Evolutionary conservation across 2,113 vertebrate genomes (phyloP), one percentile per base, ranked within the genome.

Genomic region (Oxyura jamaicensis): DNA sequence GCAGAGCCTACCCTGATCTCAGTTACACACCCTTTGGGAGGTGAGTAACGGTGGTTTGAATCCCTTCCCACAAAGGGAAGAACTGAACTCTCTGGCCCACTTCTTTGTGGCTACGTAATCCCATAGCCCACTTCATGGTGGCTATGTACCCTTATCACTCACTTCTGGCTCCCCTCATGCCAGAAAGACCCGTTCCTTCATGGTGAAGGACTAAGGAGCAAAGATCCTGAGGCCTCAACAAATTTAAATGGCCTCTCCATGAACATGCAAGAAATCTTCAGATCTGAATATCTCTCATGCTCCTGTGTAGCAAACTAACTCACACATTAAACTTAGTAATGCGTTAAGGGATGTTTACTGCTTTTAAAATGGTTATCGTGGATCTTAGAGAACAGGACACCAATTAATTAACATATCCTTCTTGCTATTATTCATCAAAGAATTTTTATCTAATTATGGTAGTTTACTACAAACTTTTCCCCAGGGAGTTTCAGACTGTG

Each of bases 381-480:
- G n/a, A 69, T 86, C 79, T 88, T 69, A 73, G 41, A 50, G 31
- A 78, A 53, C 13, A 69, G 48, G 31, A 14, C 66, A 88, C 13
- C 35, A 76, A 92, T 92, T 84, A 89, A 86, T 95, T 73, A 92
- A 36, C 36, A 77, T 50, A 86, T 79, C 31, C 19, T 56, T 74
- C 33, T 81, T 78, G 53, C 52, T 73, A 25, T 41, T 72, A 5
- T 41, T 86, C 73, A 79, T 93, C 88, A 95, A 86, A 93, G 14
- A 73, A 62, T 76, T 76, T 88, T 95, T 82, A 84, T 76, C 74
- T 92, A 62, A 58, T 86, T 78, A 82, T 10, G 77, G 62, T 36
- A 62, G 48, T 84, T 93, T 86, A 88, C 69, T 69, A 69, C 44
- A 92, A 90, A 89, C 90, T 94, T 95, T 86, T 89, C 92, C 86